These are phyloP conservation scores for Empis livida DNA, from an alignment of 2,888 invertebrate genomes.

Conservation along the genomic window DNA sequence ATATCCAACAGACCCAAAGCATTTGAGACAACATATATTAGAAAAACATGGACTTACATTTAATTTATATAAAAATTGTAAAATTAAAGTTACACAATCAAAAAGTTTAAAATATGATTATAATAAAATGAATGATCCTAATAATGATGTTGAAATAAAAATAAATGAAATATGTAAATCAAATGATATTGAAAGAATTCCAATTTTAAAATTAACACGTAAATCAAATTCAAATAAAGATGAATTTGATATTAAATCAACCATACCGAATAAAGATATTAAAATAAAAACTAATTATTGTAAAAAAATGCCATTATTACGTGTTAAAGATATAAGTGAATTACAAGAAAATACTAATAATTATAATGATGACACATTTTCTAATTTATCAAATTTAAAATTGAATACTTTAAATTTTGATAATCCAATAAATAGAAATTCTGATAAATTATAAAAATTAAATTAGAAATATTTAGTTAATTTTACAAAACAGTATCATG, in stretches of 20 bases:
- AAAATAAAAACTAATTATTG: background rate
- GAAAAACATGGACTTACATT: slow-evolving; percentile 20
- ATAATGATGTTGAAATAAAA: no score
- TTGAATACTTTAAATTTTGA: background rate
- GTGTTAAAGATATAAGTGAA: slow-evolving; percentile 10
- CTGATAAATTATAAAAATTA: background rate
- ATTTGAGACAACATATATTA: slow-evolving; percentile 21
- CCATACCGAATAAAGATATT: background rate
- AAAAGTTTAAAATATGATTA: slow-evolving; percentile 1
- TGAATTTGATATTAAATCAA: background rate
- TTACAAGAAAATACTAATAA: slow-evolving; percentile 7
- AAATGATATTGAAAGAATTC: background rate
- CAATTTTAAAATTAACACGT: background rate
- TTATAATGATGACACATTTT: background rate
- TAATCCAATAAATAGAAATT: background rate
- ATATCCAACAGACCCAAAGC: slow-evolving; percentile 21
- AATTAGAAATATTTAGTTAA: background rate
- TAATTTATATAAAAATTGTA: slow-evolving; percentile 13
- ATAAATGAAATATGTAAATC: background rate
- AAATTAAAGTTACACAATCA: slow-evolving; percentile 4
- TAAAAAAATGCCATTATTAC: slow-evolving; percentile 2
- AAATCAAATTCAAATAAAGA: background rate
- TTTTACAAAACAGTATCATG: background rate
- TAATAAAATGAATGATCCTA: background rate
- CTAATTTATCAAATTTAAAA: background rate